phyloP scores from a whole-genome alignment of 2,797 vertebrate species.

The Strix occidentalis region DNA sequence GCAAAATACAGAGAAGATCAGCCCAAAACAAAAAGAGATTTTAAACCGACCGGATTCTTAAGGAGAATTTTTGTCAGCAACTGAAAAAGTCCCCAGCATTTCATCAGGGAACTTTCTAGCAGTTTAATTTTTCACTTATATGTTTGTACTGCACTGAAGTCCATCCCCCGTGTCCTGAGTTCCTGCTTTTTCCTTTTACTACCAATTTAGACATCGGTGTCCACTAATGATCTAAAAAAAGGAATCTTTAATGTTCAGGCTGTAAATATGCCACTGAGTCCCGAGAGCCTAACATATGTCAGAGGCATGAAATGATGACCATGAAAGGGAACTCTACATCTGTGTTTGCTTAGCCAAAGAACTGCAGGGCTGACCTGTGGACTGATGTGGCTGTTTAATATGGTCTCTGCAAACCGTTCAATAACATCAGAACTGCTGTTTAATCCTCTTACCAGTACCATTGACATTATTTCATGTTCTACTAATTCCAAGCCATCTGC shows the following conservation, averaged over 20 bases:
- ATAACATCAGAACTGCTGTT: slow-evolving; percentile 48
- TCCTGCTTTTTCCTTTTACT: neutral
- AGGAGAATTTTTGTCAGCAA: neutral
- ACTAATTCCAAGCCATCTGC: slow-evolving; percentile 33
- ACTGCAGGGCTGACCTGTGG: slow-evolving; percentile 26
- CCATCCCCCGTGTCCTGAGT: neutral
- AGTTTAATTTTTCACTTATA: neutral
- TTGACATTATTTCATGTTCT: slow-evolving; percentile 47
- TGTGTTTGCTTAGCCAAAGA: slow-evolving; percentile 47
- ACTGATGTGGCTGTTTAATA: slow-evolving; percentile 44
- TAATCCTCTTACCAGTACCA: slow-evolving; percentile 62
- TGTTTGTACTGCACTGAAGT: neutral
- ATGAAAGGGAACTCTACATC: slow-evolving; percentile 13
- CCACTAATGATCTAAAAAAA: neutral
- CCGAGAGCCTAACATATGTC: slow-evolving; percentile 1
- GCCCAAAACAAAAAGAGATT: neutral
- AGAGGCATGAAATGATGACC: slow-evolving; percentile 40
- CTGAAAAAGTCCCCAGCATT: neutral
- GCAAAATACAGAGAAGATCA: slow-evolving; percentile 26
- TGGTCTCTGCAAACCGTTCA: slow-evolving; percentile 50
- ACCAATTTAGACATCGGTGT: accelerated
- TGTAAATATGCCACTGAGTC: slow-evolving; percentile 25
- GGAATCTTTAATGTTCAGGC: neutral
- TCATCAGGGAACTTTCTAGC: neutral
- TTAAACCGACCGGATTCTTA: neutral